Evolutionary conservation across 2,888 invertebrate genomes (phyloP).

Genomic region (Ceraclea dissimilis): DNA sequence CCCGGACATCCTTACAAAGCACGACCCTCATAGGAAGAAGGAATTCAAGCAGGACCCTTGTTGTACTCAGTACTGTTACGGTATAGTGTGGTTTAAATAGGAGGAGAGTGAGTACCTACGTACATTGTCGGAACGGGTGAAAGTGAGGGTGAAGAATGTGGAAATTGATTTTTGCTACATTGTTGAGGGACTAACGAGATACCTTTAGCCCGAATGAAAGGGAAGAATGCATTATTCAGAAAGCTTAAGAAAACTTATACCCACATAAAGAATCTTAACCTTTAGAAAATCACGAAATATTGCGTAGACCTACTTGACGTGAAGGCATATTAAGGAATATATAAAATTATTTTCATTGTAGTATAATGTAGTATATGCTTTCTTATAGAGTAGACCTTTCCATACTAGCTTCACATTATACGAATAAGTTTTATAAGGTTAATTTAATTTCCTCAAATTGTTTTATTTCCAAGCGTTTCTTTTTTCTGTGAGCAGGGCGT

Average conservation of each 20-base stretch:
- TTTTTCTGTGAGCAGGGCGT: neutral
- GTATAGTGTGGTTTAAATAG: neutral
- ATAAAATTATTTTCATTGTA: no score
- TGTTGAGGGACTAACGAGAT: neutral
- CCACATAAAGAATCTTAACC: no score
- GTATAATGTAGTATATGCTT: no score
- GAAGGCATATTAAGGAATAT: no score
- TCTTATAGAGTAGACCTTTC: no score
- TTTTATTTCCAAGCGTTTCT: neutral
- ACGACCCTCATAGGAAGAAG: neutral
- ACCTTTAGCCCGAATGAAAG: no score
- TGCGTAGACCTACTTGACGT: no score
- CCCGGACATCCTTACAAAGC: neutral
- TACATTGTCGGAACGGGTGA: neutral
- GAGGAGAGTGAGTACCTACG: neutral
- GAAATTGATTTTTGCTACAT: neutral
- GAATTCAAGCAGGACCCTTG: neutral
- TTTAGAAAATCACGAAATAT: no score
- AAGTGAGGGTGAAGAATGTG: constrained; percentile 1
- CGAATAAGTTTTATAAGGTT: neutral
- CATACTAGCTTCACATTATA: no score
- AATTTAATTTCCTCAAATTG: neutral
- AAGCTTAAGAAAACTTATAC: no score
- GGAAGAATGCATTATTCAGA: no score
- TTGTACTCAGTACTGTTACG: neutral